Conservation (phyloP, 2,113 vertebrate genomes). For the Phasianus colchicus region DNA sequence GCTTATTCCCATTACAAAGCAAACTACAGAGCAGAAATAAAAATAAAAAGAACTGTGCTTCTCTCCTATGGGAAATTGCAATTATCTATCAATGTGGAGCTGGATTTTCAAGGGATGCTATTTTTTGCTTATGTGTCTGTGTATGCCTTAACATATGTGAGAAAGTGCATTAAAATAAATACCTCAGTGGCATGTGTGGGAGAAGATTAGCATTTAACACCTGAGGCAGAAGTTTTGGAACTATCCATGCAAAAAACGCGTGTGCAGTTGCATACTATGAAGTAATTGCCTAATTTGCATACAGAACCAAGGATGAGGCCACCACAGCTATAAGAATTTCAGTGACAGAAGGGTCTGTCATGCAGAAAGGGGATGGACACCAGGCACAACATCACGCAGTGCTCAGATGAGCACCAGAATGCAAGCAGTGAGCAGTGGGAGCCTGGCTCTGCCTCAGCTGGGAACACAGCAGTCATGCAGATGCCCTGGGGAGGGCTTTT, state of each 20-base stretch:
- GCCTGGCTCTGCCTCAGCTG: too few species aligned
- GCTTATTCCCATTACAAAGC: conserved; percentile 28
- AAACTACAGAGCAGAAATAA: not conserved
- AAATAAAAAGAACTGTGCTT: not conserved
- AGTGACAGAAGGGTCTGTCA: not conserved
- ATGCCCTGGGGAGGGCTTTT: fast-evolving
- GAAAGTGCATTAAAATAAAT: not conserved
- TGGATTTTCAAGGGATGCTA: not conserved
- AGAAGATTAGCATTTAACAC: not conserved
- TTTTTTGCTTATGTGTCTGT: fast-evolving
- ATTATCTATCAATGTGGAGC: not conserved
- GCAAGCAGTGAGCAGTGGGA: too few species aligned
- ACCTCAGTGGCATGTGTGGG: not conserved
- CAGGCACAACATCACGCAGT: fast-evolving
- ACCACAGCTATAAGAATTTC: not conserved
- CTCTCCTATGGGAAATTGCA: not conserved
- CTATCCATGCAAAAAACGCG: not conserved
- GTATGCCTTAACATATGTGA: too few species aligned
- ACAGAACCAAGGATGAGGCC: fast-evolving
- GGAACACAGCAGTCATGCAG: fast-evolving
- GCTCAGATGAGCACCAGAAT: not conserved
- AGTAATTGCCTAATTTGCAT: conserved; percentile 24
- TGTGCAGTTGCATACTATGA: not conserved
- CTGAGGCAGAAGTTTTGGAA: not conserved
- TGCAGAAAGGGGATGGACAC: fast-evolving